phyloP scores from a whole-genome alignment of 2,113 vertebrate species.

The Oncorhynchus masou region DNA sequence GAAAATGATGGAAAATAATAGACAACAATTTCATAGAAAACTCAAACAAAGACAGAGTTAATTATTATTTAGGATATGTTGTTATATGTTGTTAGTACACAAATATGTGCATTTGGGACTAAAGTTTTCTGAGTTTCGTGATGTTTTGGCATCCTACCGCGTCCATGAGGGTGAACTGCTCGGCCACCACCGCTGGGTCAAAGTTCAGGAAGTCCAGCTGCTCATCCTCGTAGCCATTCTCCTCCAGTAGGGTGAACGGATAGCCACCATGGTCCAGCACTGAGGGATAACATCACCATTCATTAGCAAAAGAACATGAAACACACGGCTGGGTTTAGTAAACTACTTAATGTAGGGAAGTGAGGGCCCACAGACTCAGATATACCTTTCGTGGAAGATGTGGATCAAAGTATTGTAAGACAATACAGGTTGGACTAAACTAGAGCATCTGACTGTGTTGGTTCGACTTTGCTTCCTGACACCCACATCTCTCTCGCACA shows the following conservation, averaged over 20 bases:
- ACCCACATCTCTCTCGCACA: no score
- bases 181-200: constrained; percentile 89
- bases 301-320: background rate
- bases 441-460: no score
- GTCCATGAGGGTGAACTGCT: constrained; percentile 97
- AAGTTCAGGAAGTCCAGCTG: constrained; percentile 87
- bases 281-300: background rate
- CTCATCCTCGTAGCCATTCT: constrained; percentile 82
- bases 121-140: background rate
- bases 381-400: no score
- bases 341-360: no score
- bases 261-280: constrained; percentile 73
- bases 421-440: no score
- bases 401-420: no score
- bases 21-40: background rate
- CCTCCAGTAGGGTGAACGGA: constrained; percentile 79
- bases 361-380: background rate
- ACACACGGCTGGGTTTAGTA: background rate
- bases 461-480: no score
- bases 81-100: no score
- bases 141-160: constrained; percentile 71
- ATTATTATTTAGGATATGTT: background rate
- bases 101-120: background rate
- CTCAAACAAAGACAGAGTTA: background rate
- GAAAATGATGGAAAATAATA: background rate